Conservation (phyloP, 2,113 vertebrate genomes). For the Pseudonaja textilis region DNA sequence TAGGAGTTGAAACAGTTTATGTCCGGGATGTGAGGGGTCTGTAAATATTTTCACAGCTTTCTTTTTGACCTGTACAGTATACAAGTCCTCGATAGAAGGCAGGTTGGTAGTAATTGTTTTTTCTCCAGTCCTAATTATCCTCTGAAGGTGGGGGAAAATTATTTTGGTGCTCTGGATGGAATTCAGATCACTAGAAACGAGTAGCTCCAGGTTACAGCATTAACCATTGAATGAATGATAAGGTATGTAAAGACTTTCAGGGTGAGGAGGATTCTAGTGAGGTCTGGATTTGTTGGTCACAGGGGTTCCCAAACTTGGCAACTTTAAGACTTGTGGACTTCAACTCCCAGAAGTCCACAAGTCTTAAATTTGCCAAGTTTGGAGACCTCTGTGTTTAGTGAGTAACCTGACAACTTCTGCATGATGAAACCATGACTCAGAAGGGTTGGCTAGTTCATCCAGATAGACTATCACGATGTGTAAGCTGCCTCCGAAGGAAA, state of each 20-base stretch:
- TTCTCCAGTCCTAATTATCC: too few species aligned
- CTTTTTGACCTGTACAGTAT: too few species aligned
- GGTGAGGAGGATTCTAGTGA: neutral
- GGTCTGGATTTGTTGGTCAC: neutral
- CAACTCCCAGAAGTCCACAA: too few species aligned
- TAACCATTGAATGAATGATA: neutral
- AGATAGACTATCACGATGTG: neutral
- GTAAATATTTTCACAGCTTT: too few species aligned
- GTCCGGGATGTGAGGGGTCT: too few species aligned
- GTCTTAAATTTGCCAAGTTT: too few species aligned
- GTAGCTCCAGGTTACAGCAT: neutral
- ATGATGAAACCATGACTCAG: neutral
- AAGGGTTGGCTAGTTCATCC: neutral
- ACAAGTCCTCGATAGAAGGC: too few species aligned
- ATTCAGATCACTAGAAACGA: neutral
- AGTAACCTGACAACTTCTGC: neutral
- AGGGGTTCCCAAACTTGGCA: too few species aligned
- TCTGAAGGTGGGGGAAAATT: neutral
- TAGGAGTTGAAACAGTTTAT: too few species aligned
- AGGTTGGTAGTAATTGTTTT: too few species aligned
- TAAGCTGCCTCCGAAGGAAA: neutral
- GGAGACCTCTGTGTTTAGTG: too few species aligned
- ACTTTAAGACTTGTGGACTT: too few species aligned
- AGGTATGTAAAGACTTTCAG: neutral
- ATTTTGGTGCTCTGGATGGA: neutral